Conservation (phyloP, 2,797 vertebrate species). For the Hapalemur alaotrensis region DNA sequence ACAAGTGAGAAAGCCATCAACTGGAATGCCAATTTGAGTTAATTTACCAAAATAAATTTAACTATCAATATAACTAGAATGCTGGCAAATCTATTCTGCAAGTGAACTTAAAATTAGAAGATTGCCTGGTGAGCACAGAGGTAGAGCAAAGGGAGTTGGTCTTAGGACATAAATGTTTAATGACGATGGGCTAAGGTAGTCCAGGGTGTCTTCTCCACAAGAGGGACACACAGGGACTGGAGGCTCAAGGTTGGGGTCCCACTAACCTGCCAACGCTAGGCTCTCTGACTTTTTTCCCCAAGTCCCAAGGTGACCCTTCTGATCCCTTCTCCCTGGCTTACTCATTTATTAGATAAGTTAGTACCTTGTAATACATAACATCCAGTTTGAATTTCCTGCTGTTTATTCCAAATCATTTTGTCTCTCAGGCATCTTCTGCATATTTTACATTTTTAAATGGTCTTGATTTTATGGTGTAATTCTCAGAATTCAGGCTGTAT, state of each 20-base stretch:
- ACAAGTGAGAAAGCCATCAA: background rate
- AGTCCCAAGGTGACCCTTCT: background rate
- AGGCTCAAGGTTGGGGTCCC: background rate
- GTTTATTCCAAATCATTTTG: background rate
- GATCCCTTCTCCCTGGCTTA: background rate
- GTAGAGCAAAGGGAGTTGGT: background rate
- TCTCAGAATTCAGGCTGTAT: background rate
- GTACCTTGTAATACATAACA: background rate
- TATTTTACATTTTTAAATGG: background rate
- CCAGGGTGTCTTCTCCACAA: background rate
- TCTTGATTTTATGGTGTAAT: background rate
- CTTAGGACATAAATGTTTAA: background rate
- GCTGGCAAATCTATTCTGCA: background rate
- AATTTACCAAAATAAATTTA: background rate
- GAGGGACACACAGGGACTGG: background rate
- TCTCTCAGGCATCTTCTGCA: background rate
- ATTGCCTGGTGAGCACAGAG: background rate
- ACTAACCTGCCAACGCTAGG: no score
- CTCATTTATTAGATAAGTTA: background rate
- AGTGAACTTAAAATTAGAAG: constrained; percentile 3
- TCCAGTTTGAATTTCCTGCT: background rate
- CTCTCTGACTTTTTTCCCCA: background rate
- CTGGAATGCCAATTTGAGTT: background rate
- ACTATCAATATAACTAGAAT: background rate
- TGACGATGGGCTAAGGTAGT: background rate